These are phyloP conservation scores for Homarus gammarus DNA, from an alignment of 2,888 invertebrate genomes.

Conservation along the genomic window DNA sequence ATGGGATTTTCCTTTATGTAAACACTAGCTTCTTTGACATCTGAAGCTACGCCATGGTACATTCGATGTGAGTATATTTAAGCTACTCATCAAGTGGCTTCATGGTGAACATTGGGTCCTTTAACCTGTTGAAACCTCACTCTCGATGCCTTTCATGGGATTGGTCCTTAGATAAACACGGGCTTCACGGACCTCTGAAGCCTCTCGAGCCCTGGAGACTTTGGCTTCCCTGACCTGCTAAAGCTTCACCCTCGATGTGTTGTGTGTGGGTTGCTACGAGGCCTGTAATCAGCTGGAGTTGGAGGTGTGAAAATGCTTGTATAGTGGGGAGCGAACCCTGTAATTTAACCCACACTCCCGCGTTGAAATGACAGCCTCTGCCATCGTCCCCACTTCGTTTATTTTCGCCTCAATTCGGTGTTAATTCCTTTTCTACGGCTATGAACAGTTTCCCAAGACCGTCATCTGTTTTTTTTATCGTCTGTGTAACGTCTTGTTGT, in stretches of 20 bases:
- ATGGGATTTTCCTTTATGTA: no score
- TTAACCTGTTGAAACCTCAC: no score
- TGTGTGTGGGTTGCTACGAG: slow-evolving; percentile 24
- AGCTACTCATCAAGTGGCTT: no score
- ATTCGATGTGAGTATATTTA: no score
- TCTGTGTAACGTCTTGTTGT: not conserved
- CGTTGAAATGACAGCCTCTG: not conserved
- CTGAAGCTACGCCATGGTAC: no score
- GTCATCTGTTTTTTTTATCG: not conserved
- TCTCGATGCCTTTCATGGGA: no score
- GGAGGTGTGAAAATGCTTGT: slow-evolving; percentile 64
- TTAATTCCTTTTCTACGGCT: not conserved
- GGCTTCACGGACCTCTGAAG: no score
- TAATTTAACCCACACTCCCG: slow-evolving; percentile 17
- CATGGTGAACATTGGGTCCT: no score
- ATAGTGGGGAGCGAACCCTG: not conserved
- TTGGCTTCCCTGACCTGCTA: not conserved
- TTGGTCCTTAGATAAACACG: no score
- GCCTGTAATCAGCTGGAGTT: slow-evolving; percentile 44
- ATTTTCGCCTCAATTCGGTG: not conserved
- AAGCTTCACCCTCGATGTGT: not conserved
- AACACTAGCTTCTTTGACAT: no score
- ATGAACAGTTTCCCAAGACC: not conserved
- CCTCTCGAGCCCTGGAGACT: no score
- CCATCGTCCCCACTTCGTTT: not conserved